Base-by-base conservation (phyloP, 2,113 vertebrate genomes). In the Chamaetylas fuelleborni region DNA sequence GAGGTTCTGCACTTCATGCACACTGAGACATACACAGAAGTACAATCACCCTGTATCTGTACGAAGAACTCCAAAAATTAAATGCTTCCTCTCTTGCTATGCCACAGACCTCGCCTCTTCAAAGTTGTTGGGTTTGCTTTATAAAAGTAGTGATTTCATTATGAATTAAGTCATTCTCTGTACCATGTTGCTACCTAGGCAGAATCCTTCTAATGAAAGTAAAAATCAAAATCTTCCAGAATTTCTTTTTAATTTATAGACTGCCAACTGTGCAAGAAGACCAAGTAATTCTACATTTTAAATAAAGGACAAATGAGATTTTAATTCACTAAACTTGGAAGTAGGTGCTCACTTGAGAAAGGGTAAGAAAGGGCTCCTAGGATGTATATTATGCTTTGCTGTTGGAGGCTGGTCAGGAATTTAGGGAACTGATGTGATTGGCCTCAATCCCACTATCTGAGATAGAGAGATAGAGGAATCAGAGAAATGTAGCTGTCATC, bases 401-500 rank as follows among this genome's bases (percentile, higher is more conserved):
- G 10, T 65, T 86, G 31, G 38, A 88, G 34, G 5, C 34, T 78
- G 65, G 51, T 87, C 51, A 71, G 84, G 64, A 91, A 71, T 92
- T 89, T 58, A 89, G 78, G 56, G 51, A 45, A 78, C 28, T 77
- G 64, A 81, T 83, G 45, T 91, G 76, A 81, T 34, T 77, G 71
- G 45, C 86, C 80, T 91, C 73, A 78, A 50, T 58, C 42, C 83
- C 45, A 62, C 61, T 89, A 29, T 83, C 77, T 82, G 66, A 92
- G 72, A 86, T 70, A 65, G n/a, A 42, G 48, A 47, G 40, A 86
- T 28, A 88, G n/a, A 73, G 20, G 34, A 57, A 89, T 94, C 80
- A 91, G 45, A 86, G 77, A 94, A 93, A 89, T 47, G 34, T 22
- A 91, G 60, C 69, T 95, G 86, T 73, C 57, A 77, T 80, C 77